A percentile compares a stretch with the other conserved stretches of the same genome.
phyloP scores from a whole-genome alignment of 2,113 vertebrate species.

The Oncorhynchus masou region DNA sequence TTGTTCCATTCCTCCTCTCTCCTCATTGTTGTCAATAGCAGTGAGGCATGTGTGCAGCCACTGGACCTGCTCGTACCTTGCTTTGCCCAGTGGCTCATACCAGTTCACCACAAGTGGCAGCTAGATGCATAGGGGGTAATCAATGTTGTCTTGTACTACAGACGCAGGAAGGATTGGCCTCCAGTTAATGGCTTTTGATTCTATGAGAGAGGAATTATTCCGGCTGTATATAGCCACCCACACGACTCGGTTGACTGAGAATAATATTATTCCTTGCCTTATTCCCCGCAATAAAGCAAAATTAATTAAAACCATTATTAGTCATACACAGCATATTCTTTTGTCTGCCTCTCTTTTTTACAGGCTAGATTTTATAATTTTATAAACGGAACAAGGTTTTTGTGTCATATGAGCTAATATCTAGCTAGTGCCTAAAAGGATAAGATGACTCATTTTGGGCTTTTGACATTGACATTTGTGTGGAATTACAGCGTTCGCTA shows the following conservation, averaged over 20 bases:
- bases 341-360: not conserved
- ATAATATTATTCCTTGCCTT: not conserved
- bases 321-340: constrained; percentile 6
- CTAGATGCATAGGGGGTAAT: too few relatives aligned
- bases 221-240: too few relatives aligned
- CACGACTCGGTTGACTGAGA: not conserved
- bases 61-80: too few relatives aligned
- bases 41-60: too few relatives aligned
- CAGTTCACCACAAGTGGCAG: too few relatives aligned
- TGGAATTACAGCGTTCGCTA: constrained; percentile 36
- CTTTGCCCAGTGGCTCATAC: too few relatives aligned
- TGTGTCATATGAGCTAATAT: not conserved
- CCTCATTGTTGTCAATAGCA: too few relatives aligned
- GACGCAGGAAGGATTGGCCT: too few relatives aligned
- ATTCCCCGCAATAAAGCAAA: constrained; percentile 22
- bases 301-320: constrained; percentile 50
- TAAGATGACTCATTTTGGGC: not conserved
- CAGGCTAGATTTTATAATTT: not conserved
- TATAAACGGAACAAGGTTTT: not conserved
- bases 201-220: too few relatives aligned
- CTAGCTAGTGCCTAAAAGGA: not conserved
- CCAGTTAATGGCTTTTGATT: too few relatives aligned
- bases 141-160: too few relatives aligned
- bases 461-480: constrained; percentile 34
- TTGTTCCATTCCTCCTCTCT: too few relatives aligned